Percentiles rank a stretch among this genome's conserved stretches.
These are phyloP conservation scores for Camptogramma bilineatum DNA, from an alignment of 2,888 invertebrate genomes.

Conservation along the genomic window DNA sequence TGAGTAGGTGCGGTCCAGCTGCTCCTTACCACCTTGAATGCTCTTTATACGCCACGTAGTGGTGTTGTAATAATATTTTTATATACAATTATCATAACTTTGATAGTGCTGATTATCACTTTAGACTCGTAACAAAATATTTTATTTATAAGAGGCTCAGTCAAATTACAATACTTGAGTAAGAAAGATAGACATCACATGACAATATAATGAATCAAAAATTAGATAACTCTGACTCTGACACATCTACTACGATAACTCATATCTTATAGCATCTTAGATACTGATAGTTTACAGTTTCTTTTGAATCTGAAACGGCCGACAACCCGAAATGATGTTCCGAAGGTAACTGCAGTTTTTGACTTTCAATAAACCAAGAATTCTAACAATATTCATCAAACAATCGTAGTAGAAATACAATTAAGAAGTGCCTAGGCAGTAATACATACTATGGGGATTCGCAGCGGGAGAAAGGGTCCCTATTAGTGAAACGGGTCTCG, in stretches of 20 bases:
- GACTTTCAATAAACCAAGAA: constrained; percentile 7
- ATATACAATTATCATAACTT: background rate
- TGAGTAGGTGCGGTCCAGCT: constrained; percentile 35
- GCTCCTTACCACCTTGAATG: constrained; percentile 37
- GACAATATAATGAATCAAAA: background rate
- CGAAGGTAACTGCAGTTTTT: background rate
- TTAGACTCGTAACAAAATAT: background rate
- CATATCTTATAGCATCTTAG: background rate
- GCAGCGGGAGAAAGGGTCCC: constrained; percentile 45
- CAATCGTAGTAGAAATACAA: constrained; percentile 32
- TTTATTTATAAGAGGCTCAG: background rate
- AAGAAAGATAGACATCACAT: background rate
- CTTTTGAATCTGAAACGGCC: background rate
- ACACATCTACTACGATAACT: background rate
- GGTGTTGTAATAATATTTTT: constrained; percentile 19
- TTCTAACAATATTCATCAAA: constrained; percentile 21
- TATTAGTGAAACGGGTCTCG: constrained; percentile 64
- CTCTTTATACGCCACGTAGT: constrained; percentile 15
- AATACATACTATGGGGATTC: constrained; percentile 43
- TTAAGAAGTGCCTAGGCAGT: constrained; percentile 38
- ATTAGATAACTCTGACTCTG: background rate
- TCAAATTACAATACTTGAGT: no score
- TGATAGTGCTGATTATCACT: background rate
- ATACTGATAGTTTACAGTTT: background rate
- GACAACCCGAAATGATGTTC: background rate